phyloP scores from a whole-genome alignment of 1,140 invertebrate genomes.

The Bombus waltoni region DNA sequence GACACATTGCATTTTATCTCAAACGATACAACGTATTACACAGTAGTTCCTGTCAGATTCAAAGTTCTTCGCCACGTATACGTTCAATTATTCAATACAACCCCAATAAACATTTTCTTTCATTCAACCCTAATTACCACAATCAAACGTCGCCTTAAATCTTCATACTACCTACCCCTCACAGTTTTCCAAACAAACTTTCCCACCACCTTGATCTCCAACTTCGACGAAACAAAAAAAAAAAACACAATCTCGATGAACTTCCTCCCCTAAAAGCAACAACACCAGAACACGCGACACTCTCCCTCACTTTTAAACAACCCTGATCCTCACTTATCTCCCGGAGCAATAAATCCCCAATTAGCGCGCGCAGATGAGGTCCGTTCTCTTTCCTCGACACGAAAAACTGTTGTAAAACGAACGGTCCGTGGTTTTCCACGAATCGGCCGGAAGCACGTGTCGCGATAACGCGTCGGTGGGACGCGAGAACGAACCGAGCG shows the following conservation, averaged over 20 bases:
- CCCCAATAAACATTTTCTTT: neutral
- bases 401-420: neutral
- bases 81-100: neutral
- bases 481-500: neutral
- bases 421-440: neutral
- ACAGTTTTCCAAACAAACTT: neutral
- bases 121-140: neutral
- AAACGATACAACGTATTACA: neutral
- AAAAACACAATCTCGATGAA: neutral
- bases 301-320: neutral
- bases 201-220: neutral
- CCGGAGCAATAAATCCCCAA: neutral
- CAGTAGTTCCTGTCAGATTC: neutral
- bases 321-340: neutral
- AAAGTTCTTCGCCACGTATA: neutral
- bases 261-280: neutral
- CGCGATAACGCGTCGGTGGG: slow-evolving; percentile 16
- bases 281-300: neutral
- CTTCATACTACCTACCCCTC: neutral
- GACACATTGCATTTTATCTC: too few relatives aligned
- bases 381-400: neutral
- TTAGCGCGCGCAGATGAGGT: neutral
- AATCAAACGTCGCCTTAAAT: neutral
- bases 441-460: slow-evolving; percentile 25
- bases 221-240: neutral